A percentile compares a stretch with the other conserved stretches of the same genome.
Evolutionary conservation across 2,888 invertebrate species (phyloP).

Genomic region (Drosophila histrio): DNA sequence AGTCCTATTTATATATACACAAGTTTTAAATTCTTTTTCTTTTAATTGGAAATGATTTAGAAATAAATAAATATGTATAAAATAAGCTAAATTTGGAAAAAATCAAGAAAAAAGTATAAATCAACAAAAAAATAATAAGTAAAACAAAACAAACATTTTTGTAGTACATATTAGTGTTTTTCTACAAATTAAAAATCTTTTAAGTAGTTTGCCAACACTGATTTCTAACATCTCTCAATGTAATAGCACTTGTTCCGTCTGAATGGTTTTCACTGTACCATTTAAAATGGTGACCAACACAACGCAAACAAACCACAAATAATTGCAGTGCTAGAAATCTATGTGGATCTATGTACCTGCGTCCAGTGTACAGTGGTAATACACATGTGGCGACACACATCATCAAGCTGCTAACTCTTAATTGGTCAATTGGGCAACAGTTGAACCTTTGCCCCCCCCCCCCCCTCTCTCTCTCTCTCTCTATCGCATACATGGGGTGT

Average conservation of each 20-base stretch:
- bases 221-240: background rate
- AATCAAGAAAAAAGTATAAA: too few relatives aligned
- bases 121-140: too few relatives aligned
- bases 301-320: slow-evolving; percentile 49
- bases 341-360: slow-evolving; percentile 12
- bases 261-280: slow-evolving; percentile 35
- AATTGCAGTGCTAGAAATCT: slow-evolving; percentile 49
- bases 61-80: too few relatives aligned
- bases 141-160: too few relatives aligned
- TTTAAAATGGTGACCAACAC: slow-evolving; percentile 15
- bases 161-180: too few relatives aligned
- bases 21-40: background rate
- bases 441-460: slow-evolving; percentile 36
- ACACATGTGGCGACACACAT: slow-evolving; percentile 58
- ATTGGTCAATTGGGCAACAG: slow-evolving; percentile 74
- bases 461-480: background rate
- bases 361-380: slow-evolving; percentile 20
- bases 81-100: too few relatives aligned
- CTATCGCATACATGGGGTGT: background rate
- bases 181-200: too few relatives aligned
- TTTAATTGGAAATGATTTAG: background rate
- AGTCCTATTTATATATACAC: background rate
- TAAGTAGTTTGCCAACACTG: too few relatives aligned
- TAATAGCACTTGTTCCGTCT: slow-evolving; percentile 6
- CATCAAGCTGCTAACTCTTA: slow-evolving; percentile 54